Evolutionary conservation across 2,113 vertebrate genomes (phyloP), one percentile per base, ranked within the genome.

Genomic region (Sus scrofa): DNA sequence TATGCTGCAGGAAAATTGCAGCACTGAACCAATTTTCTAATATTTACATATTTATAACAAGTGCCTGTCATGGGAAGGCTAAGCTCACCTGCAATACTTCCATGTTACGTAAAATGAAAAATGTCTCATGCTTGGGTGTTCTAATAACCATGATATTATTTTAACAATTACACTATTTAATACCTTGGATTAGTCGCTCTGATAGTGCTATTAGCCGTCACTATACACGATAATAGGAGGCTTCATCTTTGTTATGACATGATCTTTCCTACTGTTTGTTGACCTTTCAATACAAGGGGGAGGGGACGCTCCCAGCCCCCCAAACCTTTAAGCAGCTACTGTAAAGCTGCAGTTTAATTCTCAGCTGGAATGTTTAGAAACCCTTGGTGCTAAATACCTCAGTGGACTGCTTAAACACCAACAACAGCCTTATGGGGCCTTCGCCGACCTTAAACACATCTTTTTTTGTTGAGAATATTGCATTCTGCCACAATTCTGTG

Each of bases 341-440:
- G 99, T 99, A 99, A 99, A 99, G 98, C 98, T 97, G 98, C 79
- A 96, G 98, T 98, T 99, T 99, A 99, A 98, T 98, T 99, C 99
- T 98, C 99, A 99, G 99, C 99, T 99, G 99, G 99, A 99, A 99
- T 99, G 99, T 99, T 99, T 99, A 99, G 99, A 99, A 99, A 99
- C 98, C 98, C 96, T 98, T 88, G 86, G 98, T 98, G 98, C 98
- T 99, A 99, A 99, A 99, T 99, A 99, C 99, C 99, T 99, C 32
- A 56, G 98, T 99, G 98, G 98, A 98, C 98, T 98, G 98, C 98
- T 99, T 99, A 99, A 99, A 99, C 99, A 99, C 98, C 99, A 99
- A 99, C 99, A 99, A 99, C 99, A 99, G 98, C 98, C 99, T 99
- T 99, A 99, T 99, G 99, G 98, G 99, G 99, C 98, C 98, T 99